Evolutionary conservation across 2,888 invertebrate genomes (phyloP).

Genomic region (Autographa pulchrina): DNA sequence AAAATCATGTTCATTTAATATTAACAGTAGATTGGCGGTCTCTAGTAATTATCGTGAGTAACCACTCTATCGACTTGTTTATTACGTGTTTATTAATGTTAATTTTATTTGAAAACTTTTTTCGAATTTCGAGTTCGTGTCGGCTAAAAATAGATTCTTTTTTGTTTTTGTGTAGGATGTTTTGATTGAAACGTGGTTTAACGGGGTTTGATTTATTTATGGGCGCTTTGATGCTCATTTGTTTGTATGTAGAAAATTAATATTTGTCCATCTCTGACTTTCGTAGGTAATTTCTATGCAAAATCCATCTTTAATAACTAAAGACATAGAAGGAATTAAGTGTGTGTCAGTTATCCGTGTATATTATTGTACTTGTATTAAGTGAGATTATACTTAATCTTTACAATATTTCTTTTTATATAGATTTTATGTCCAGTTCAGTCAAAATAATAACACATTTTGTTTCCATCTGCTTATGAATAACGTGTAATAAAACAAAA

Average conservation of each 20-base stretch:
- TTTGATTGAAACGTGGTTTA: neutral
- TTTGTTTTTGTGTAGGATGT: neutral
- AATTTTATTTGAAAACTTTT: conserved; percentile 22
- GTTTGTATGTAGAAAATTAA: too few species aligned
- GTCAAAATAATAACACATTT: too few species aligned
- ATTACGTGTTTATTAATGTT: conserved; percentile 65
- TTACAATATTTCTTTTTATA: too few species aligned
- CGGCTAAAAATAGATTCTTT: conserved; percentile 19
- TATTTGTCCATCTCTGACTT: too few species aligned
- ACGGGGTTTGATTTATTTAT: neutral
- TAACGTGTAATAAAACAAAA: too few species aligned
- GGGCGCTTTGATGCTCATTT: neutral
- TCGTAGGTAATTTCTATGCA: too few species aligned
- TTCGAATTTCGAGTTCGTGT: neutral
- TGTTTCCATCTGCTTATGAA: neutral
- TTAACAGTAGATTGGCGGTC: conserved; percentile 65
- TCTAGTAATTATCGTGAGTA: conserved; percentile 65
- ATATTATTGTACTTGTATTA: too few species aligned
- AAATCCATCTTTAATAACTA: too few species aligned
- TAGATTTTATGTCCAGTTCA: too few species aligned
- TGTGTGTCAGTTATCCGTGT: too few species aligned
- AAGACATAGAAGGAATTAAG: too few species aligned
- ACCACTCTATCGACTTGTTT: conserved; percentile 65
- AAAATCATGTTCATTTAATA: conserved; percentile 66
- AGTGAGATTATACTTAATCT: too few species aligned